phyloP scores from a whole-genome alignment of 2,113 vertebrate genomes.

The Malurus alboscapulatus region DNA sequence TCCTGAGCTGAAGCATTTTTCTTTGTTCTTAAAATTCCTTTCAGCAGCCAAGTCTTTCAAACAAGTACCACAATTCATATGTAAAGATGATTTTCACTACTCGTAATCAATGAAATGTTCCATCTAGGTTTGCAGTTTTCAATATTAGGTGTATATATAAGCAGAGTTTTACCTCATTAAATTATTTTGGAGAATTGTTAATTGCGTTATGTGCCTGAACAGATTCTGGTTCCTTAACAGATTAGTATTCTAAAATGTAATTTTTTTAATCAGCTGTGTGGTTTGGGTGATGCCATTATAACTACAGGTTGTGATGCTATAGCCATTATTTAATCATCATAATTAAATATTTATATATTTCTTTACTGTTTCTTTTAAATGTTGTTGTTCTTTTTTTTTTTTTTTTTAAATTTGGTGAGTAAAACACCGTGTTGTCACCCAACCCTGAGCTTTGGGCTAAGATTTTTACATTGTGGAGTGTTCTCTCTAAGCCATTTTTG shows the following conservation, averaged over 20 bases:
- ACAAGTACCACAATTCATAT: background rate
- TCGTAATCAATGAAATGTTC: background rate
- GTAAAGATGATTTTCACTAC: background rate
- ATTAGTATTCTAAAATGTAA: background rate
- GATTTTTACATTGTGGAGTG: background rate
- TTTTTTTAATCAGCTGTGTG: background rate
- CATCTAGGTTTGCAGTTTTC: background rate
- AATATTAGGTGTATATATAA: background rate
- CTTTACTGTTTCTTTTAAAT: background rate
- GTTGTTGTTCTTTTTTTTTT: background rate
- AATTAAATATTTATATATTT: background rate
- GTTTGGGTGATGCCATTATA: background rate
- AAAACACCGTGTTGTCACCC: background rate
- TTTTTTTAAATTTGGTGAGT: background rate
- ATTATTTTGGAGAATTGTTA: background rate
- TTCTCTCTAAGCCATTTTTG: background rate
- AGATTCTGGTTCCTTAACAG: background rate
- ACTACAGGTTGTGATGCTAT: background rate
- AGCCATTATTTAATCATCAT: background rate
- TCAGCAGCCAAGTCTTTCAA: background rate
- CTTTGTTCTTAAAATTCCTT: constrained; percentile 23
- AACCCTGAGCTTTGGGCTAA: background rate
- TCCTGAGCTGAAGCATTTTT: background rate
- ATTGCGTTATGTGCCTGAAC: background rate
- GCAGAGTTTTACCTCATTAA: background rate